Evolutionary conservation across 2,888 invertebrate genomes (phyloP).

Genomic region (Drosophila macrospina): DNA sequence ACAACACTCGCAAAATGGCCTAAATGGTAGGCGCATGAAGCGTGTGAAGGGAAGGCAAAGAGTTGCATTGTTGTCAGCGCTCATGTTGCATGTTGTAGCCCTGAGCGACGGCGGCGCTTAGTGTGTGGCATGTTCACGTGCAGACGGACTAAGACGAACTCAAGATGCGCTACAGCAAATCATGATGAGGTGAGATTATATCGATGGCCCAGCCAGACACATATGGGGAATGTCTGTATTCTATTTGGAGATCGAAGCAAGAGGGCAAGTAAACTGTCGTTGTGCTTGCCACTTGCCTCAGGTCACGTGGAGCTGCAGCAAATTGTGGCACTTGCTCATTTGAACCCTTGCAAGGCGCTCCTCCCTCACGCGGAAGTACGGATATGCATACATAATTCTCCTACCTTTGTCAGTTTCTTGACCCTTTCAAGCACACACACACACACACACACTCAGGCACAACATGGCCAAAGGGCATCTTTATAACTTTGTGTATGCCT

Average conservation of each 20-base stretch:
- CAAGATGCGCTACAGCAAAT: conserved; percentile 53
- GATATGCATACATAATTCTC: conserved; percentile 20
- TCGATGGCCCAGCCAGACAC: background rate
- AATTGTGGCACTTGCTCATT: conserved; percentile 29
- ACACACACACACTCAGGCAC: conserved; percentile 3
- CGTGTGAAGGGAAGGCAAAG: conserved; percentile 31
- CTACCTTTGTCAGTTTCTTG: conserved; percentile 53
- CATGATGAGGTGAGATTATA: background rate
- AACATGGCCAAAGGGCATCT: conserved; percentile 60
- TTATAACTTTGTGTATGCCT: conserved; percentile 44
- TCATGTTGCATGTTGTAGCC: conserved; percentile 62
- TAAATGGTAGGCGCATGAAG: conserved; percentile 55
- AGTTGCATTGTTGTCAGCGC: conserved; percentile 77
- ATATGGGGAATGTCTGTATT: background rate
- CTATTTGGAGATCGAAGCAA: too few species aligned
- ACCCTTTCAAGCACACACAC: conserved; percentile 21
- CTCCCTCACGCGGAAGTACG: background rate
- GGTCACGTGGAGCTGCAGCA: conserved; percentile 16
- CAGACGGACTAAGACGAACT: conserved; percentile 44
- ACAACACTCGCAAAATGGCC: conserved; percentile 67
- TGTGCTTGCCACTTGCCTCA: conserved; percentile 2
- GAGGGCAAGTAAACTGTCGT: background rate
- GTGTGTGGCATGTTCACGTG: conserved; percentile 63
- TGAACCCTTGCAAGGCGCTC: conserved; percentile 18
- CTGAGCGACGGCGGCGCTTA: conserved; percentile 62